Conservation (phyloP, 2,888 invertebrate genomes). For the Laothoe populi region DNA sequence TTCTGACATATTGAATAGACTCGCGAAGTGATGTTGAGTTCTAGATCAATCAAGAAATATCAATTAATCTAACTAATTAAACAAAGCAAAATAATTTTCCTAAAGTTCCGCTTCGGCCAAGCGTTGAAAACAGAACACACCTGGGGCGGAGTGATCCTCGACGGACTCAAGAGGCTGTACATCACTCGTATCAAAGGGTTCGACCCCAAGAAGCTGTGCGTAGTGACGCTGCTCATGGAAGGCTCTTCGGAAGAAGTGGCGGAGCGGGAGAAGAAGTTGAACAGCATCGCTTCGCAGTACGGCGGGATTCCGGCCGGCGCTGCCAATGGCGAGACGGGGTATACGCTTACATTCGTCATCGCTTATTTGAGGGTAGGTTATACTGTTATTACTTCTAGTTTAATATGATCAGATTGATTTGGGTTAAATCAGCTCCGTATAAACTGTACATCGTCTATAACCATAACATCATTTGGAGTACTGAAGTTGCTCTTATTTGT, state of each 20-base stretch:
- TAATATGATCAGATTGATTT: too few relatives aligned
- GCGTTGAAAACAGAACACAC: slow-evolving; percentile 86
- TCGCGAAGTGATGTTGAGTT: too few relatives aligned
- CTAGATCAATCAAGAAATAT: too few relatives aligned
- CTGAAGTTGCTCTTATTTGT: too few relatives aligned
- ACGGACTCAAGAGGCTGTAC: slow-evolving; percentile 93
- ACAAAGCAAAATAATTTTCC: slow-evolving; percentile 13
- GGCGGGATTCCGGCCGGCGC: slow-evolving; percentile 96
- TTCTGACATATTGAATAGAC: too few relatives aligned
- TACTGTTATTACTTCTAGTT: not conserved
- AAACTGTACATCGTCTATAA: too few relatives aligned
- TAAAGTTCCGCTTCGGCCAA: slow-evolving; percentile 95
- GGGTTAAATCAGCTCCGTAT: too few relatives aligned
- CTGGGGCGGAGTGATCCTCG: slow-evolving; percentile 88
- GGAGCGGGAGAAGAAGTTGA: slow-evolving; percentile 85
- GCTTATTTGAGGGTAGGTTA: slow-evolving; percentile 95
- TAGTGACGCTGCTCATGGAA: slow-evolving; percentile 97
- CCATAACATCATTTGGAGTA: too few relatives aligned
- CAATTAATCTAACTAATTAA: too few relatives aligned
- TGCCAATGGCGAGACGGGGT: slow-evolving; percentile 97
- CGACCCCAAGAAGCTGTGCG: slow-evolving; percentile 91
- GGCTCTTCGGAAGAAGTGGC: slow-evolving; percentile 90
- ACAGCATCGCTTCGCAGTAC: slow-evolving; percentile 89
- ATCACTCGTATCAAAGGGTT: slow-evolving; percentile 95
- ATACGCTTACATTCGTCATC: slow-evolving; percentile 98